Conservation (phyloP, 2,113 vertebrate genomes). For the Aphyosemion australe region DNA sequence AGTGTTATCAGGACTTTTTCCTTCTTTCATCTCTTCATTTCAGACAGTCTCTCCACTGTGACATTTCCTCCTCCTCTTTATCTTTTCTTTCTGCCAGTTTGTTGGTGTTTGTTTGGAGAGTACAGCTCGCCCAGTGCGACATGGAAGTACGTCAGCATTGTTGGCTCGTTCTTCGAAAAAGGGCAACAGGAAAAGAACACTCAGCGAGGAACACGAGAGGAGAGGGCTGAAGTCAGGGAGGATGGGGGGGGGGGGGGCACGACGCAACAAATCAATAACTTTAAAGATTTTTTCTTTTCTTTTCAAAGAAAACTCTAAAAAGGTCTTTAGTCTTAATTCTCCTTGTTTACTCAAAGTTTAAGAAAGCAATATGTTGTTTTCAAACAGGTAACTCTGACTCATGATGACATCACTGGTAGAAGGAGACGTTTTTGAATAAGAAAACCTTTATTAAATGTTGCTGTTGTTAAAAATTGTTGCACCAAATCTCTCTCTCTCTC, state of each 20-base stretch:
- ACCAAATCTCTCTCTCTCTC: no score
- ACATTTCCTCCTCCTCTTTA: not conserved
- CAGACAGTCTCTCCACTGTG: slow-evolving; percentile 19
- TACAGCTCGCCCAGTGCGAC: slow-evolving; percentile 35
- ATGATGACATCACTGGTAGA: not conserved
- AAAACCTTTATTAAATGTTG: not conserved
- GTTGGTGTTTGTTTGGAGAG: slow-evolving; percentile 64
- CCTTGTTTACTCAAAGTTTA: no score
- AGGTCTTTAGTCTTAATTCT: no score
- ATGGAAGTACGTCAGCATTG: slow-evolving; percentile 68
- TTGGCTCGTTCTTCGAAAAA: slow-evolving; percentile 50
- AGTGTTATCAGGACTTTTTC: slow-evolving; percentile 21
- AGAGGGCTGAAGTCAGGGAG: not conserved
- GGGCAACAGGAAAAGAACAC: slow-evolving; percentile 70
- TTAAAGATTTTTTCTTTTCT: slow-evolving; percentile 6
- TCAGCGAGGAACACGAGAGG: slow-evolving; percentile 42
- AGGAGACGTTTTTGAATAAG: not conserved
- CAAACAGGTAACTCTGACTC: not conserved
- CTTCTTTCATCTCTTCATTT: not conserved
- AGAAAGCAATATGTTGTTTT: no score
- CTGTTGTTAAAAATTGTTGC: not conserved
- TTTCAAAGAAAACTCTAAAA: not conserved
- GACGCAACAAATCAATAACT: slow-evolving; percentile 7
- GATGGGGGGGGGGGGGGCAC: not conserved
- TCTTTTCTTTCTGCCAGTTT: slow-evolving; percentile 38